Base-by-base conservation (phyloP, 2,888 invertebrate species). In the Chromoteleia sp. region DNA sequence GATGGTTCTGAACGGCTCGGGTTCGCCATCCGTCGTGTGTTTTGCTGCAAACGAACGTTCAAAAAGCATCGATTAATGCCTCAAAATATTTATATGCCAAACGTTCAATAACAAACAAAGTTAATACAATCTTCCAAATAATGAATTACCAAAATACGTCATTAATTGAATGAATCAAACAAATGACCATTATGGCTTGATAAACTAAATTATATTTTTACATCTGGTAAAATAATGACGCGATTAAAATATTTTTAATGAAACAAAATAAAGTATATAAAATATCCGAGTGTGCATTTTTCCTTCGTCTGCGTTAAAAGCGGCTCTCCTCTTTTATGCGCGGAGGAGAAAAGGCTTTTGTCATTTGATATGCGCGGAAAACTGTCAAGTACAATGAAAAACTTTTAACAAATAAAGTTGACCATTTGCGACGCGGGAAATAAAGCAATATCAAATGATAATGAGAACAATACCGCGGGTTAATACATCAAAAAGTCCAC, bases 1-100 rank as follows among this genome's bases (percentile, higher is more conserved):
- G 91, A 99, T 99, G 70, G 98, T 95, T 94, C 98, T 98, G 92
- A 98, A 98, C 65, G 97, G 95, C 92, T 98, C 98, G 84, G 96
- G 94, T 93, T 97, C 97, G 58, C 98, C 98, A 85, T 98, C 98
- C 93, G 97, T 98, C 89, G 95, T 96, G 85, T 95, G 94, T 95
- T 98, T 98, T 84, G 97, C 97, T 97, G 93, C 39, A 82, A 94
- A 50, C 39, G 70, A 48, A 78, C n/a, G 50, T n/a, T 12, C 7
- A 30, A 45, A 33, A 58, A 45, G 14, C 10, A 19, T 25, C 3
- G 6, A 25, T 25, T 25, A 25, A 25, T 6, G 2, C 6, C 6
- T 25, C 6, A 2, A 25, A 25, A 25, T 25, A 6, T 6, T 25
- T 6, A 25, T 25, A 25, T 6, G 25, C 25, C 6, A 25, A 25